Evolutionary conservation across 2,113 vertebrate genomes (phyloP).

Genomic region (Grantiella picta): DNA sequence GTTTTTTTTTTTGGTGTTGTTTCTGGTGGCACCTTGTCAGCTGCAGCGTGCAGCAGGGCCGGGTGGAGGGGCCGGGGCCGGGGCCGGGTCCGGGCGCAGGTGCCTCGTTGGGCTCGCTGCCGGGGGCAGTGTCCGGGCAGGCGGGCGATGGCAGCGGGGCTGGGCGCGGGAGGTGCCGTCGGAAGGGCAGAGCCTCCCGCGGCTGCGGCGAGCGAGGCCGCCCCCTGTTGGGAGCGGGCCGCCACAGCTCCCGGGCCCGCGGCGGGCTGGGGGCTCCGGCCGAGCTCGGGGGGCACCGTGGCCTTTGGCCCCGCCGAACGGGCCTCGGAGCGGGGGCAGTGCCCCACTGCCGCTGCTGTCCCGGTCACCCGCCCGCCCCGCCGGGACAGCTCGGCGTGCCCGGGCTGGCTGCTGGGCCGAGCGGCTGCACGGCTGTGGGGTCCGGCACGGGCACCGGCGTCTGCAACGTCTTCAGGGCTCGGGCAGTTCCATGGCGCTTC

Average conservation of each 20-base stretch:
- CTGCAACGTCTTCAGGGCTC: not conserved
- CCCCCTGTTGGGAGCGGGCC: conserved; percentile 68
- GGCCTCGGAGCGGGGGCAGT: not conserved
- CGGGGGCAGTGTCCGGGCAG: not conserved
- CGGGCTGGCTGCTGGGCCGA: not conserved
- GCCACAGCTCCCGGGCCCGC: not conserved
- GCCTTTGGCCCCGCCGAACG: not conserved
- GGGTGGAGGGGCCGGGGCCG: not conserved
- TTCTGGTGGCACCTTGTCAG: not conserved
- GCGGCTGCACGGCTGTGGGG: not conserved
- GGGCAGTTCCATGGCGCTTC: not conserved
- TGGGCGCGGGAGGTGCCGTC: not conserved
- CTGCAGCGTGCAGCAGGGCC: not conserved
- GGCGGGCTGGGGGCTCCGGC: not conserved
- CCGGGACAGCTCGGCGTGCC: not conserved
- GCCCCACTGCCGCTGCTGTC: not conserved
- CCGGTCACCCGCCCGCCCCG: not conserved
- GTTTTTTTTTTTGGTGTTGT: not conserved
- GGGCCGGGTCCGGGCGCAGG: not conserved
- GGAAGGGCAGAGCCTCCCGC: not conserved
- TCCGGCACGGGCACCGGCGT: not conserved
- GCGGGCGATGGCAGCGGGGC: not conserved
- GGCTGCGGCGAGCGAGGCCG: conserved; percentile 37
- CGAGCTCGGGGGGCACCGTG: not conserved
- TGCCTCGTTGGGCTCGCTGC: not conserved